Conservation (phyloP, 1,140 invertebrate genomes). For the Tetramorium simillimum region DNA sequence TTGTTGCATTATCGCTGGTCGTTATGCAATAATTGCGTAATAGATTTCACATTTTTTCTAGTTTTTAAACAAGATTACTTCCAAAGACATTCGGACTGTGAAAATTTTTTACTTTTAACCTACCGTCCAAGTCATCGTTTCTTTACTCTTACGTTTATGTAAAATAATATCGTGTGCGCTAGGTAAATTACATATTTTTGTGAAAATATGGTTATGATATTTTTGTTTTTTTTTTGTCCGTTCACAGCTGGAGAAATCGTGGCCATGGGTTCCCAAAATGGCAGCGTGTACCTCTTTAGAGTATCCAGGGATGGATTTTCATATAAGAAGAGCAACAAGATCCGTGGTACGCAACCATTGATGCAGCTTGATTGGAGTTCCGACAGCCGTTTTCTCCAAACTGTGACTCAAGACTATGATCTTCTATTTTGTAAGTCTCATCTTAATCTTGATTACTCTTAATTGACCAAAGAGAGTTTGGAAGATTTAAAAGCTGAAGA, state of each 20-base stretch:
- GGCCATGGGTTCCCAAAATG: constrained; percentile 96
- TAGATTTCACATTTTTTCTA: not conserved
- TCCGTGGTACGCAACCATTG: constrained; percentile 92
- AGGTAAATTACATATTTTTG: not conserved
- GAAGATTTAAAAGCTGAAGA: not conserved
- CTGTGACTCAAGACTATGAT: constrained; percentile 97
- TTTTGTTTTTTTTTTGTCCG: constrained; percentile 29
- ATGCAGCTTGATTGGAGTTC: constrained; percentile 96
- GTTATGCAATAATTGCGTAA: not conserved
- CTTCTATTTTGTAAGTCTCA: constrained; percentile 92
- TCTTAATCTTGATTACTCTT: not conserved
- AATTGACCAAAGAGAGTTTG: no score
- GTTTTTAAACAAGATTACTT: not conserved
- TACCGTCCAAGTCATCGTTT: no score
- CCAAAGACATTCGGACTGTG: no score
- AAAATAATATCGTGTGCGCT: no score
- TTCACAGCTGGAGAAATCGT: constrained; percentile 93
- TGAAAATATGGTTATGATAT: not conserved
- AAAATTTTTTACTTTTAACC: not conserved
- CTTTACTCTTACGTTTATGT: no score
- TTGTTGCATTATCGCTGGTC: no score
- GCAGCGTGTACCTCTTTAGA: constrained; percentile 93
- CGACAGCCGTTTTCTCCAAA: constrained; percentile 94
- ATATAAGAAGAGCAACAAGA: constrained; percentile 95
- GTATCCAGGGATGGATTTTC: constrained; percentile 94